Conservation (phyloP, 2,797 vertebrate species). For the Oryzias sinensis region DNA sequence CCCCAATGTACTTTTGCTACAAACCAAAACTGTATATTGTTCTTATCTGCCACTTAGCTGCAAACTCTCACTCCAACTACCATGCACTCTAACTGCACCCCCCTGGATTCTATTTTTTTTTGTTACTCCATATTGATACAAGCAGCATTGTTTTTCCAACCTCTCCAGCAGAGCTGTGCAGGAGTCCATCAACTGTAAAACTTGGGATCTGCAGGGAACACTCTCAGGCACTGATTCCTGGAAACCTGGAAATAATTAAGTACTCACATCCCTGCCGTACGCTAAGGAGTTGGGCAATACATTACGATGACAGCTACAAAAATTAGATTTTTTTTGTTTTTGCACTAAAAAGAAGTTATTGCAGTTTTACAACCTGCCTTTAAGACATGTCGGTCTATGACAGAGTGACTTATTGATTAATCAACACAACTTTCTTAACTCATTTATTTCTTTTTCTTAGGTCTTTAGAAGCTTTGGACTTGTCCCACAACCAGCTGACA, state of each 20-base stretch:
- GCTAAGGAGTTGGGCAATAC: neutral
- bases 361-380: neutral
- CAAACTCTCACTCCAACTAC: conserved; percentile 15
- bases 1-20: conserved; percentile 4
- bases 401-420: neutral
- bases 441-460: conserved; percentile 49
- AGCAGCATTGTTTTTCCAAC: neutral
- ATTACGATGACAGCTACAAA: neutral
- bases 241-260: conserved; percentile 8
- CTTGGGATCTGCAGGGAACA: conserved; percentile 15
- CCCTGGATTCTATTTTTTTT: conserved; percentile 25
- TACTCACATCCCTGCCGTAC: neutral
- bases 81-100: neutral
- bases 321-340: neutral
- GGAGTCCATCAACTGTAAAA: conserved; percentile 34
- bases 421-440: neutral
- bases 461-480: conserved; percentile 76
- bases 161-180: conserved; percentile 18
- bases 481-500: conserved; percentile 77
- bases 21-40: conserved; percentile 32
- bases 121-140: conserved; percentile 13
- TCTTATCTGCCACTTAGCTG: conserved; percentile 14
- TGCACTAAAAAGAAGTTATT: neutral
- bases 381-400: neutral
- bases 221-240: conserved; percentile 6